Evolutionary conservation across 1,140 invertebrate species (phyloP).

Genomic region (Drosophila santomea): DNA sequence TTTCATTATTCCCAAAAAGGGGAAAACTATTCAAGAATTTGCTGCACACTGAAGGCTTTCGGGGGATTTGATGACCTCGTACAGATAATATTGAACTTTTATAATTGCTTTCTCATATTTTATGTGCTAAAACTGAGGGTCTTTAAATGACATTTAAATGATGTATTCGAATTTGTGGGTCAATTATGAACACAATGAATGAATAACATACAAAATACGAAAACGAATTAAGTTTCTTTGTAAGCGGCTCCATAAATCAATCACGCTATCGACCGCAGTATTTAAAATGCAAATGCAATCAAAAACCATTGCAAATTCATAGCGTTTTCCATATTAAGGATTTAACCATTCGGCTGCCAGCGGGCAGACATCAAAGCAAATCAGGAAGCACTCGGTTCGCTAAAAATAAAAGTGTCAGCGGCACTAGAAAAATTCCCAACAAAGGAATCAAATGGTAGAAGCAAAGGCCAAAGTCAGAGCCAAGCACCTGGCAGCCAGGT

Average conservation of each 20-base stretch:
- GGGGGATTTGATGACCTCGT: constrained; percentile 1
- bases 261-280: constrained; percentile 7
- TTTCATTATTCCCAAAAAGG: not conserved
- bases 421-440: constrained; percentile 45
- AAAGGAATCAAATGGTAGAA: constrained; percentile 9
- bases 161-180: too few species aligned
- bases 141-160: too few species aligned
- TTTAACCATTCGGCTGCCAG: constrained; percentile 8
- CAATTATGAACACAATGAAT: too few species aligned
- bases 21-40: not conserved
- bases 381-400: constrained; percentile 17
- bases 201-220: too few species aligned
- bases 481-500: constrained; percentile 26
- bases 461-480: constrained; percentile 22
- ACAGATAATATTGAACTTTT: too few species aligned
- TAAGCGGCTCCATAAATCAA: not conserved
- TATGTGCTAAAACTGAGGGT: too few species aligned
- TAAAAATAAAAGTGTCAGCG: constrained; percentile 67
- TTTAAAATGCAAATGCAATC: constrained; percentile 39
- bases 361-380: constrained; percentile 42
- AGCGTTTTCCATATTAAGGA: not conserved
- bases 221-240: too few species aligned
- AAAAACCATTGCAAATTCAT: constrained; percentile 18
- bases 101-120: too few species aligned
- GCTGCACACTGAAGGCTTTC: too few species aligned